phyloP scores from a whole-genome alignment of 2,113 vertebrate genomes.

The Gymnogyps californianus region DNA sequence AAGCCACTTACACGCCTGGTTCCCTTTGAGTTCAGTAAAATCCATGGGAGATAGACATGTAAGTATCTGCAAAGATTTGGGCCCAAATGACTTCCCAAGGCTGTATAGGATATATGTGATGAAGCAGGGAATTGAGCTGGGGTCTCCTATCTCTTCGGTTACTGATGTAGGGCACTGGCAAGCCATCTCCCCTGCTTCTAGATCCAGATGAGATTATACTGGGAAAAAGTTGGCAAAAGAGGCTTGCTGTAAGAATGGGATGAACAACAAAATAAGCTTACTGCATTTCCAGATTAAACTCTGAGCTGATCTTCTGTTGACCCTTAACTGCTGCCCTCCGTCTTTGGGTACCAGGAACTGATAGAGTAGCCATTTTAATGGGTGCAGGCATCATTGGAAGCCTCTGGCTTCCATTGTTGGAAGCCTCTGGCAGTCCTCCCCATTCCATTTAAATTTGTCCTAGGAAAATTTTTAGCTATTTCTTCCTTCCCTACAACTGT shows the following conservation, averaged over 20 bases:
- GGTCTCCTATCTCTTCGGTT: neutral
- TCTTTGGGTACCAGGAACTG: neutral
- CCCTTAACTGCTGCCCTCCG: neutral
- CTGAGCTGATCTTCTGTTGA: neutral
- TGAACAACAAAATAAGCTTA: neutral
- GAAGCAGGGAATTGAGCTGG: neutral
- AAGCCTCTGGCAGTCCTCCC: neutral
- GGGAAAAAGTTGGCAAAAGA: neutral
- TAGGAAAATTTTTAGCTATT: neutral
- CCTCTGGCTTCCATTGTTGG: too few species aligned
- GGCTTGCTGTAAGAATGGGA: neutral
- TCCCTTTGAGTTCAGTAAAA: constrained; percentile 3
- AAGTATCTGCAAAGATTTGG: neutral
- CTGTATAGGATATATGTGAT: neutral
- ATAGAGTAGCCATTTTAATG: neutral
- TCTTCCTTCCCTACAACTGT: neutral
- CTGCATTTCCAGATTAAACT: neutral
- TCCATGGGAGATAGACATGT: neutral
- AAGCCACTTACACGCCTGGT: neutral
- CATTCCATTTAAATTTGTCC: neutral
- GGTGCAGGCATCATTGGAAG: neutral
- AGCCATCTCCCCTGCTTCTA: neutral
- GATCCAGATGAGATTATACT: neutral
- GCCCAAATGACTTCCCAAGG: neutral
- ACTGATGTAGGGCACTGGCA: neutral